phyloP scores from a whole-genome alignment of 37 sponge, comb jelly and placozoan species.

The Aplysina aerophoba region DNA sequence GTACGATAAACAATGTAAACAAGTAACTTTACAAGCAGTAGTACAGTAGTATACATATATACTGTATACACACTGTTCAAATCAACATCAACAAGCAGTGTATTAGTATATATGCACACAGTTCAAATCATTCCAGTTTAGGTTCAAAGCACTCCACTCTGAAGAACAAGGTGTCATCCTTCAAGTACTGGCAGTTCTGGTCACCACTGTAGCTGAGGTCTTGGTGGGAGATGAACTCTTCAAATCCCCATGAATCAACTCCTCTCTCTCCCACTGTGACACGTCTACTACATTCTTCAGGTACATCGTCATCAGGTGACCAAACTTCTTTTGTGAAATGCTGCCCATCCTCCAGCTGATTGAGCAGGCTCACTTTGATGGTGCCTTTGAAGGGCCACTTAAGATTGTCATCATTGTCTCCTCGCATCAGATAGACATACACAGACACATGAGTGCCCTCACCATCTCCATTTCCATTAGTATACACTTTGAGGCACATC shows the following conservation, averaged over 20 bases:
- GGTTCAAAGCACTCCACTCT: not conserved
- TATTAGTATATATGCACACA: too few relatives aligned
- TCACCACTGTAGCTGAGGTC: not conserved
- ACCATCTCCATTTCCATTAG: not conserved
- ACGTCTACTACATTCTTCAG: not conserved
- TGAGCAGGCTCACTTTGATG: not conserved
- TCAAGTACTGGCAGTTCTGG: not conserved
- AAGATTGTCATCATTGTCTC: not conserved
- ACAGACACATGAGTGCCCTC: not conserved
- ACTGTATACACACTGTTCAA: too few relatives aligned
- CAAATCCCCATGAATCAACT: not conserved
- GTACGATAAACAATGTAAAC: too few relatives aligned
- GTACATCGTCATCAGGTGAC: not conserved
- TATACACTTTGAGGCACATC: not conserved
- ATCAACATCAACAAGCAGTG: too few relatives aligned
- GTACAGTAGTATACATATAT: too few relatives aligned
- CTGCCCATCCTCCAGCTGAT: not conserved
- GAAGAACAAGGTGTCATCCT: not conserved
- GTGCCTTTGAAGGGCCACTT: conserved; percentile 4
- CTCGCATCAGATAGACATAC: not conserved
- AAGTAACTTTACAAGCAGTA: too few relatives aligned
- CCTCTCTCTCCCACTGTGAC: not conserved
- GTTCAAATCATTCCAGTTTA: not conserved
- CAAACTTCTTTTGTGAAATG: not conserved
- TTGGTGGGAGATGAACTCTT: not conserved